Evolutionary conservation across 2,888 invertebrate species (phyloP).

Genomic region (Dorcus parallelipipedus): DNA sequence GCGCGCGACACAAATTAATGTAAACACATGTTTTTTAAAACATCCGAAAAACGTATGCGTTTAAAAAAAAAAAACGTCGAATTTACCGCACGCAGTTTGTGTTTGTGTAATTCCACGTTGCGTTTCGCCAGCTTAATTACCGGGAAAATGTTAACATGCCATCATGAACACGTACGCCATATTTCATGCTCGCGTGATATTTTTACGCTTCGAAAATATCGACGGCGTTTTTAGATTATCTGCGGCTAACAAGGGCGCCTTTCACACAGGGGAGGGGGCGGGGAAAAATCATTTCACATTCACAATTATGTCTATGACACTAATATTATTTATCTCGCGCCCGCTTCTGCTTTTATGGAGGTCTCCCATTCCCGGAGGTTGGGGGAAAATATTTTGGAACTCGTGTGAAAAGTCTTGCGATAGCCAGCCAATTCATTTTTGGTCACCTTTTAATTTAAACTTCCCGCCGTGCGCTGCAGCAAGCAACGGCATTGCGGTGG

Average conservation of each 20-base stretch:
- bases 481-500: neutral
- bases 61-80: no score
- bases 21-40: no score
- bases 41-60: no score
- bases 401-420: no score
- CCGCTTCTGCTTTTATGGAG: no score
- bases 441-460: conserved; percentile 25
- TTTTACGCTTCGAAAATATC: neutral
- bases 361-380: no score
- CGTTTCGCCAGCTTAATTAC: neutral
- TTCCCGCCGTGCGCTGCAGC: conserved; percentile 6
- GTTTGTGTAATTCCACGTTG: neutral
- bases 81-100: no score
- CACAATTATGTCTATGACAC: neutral
- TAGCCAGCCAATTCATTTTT: neutral
- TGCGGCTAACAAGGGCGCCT: neutral
- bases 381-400: no score
- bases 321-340: no score
- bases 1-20: no score
- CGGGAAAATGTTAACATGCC: neutral
- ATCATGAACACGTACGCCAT: neutral
- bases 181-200: neutral
- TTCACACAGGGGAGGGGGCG: neutral
- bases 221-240: neutral
- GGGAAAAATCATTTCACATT: no score